phyloP scores from a whole-genome alignment of 2,797 vertebrate genomes.

The Momotus momota region DNA sequence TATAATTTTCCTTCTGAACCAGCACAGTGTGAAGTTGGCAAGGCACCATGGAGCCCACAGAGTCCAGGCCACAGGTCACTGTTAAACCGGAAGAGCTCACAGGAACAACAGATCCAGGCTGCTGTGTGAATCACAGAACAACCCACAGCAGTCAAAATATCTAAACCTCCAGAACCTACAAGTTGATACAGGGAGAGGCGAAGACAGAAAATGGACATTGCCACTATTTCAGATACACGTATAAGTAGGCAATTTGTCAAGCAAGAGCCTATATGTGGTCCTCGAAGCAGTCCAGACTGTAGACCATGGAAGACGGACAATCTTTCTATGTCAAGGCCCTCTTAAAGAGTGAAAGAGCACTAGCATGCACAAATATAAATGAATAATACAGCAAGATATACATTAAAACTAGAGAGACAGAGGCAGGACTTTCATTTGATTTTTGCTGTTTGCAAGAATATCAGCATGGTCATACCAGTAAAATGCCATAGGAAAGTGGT shows the following conservation, averaged over 20 bases:
- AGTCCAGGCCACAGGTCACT: neutral
- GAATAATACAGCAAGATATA: neutral
- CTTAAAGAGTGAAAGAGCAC: neutral
- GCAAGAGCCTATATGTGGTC: neutral
- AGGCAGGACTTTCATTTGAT: neutral
- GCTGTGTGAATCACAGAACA: neutral
- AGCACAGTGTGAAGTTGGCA: neutral
- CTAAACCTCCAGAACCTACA: neutral
- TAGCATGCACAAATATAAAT: neutral
- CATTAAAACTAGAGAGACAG: neutral
- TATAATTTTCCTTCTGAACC: neutral
- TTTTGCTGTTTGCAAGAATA: neutral
- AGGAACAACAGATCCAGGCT: neutral
- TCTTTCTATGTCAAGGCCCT: neutral
- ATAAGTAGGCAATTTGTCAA: neutral
- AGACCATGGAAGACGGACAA: neutral
- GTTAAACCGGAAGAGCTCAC: neutral
- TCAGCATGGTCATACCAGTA: neutral
- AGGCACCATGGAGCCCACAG: neutral
- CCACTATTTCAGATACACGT: neutral
- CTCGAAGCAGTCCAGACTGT: neutral
- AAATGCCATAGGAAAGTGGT: neutral
- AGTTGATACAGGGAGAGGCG: rapidly evolving
- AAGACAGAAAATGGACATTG: neutral
- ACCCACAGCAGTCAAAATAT: neutral